These are phyloP conservation scores for Lasiommata megera DNA, from an alignment of 2,888 invertebrate genomes.

Conservation along the genomic window DNA sequence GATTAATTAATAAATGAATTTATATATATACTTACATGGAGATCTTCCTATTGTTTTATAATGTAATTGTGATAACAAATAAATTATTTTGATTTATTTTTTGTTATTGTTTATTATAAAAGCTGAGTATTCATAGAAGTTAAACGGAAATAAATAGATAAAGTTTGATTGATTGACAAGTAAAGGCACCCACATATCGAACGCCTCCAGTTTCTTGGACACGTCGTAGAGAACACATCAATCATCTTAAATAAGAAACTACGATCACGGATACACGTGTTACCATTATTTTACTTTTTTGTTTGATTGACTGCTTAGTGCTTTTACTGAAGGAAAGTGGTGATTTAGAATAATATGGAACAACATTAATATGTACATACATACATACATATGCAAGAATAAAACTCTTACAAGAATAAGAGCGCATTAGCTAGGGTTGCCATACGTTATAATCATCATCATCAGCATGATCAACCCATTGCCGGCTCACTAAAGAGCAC, in stretches of 20 bases:
- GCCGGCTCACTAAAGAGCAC: no score
- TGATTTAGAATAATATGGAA: neutral
- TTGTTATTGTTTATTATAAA: neutral
- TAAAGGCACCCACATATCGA: neutral
- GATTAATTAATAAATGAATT: no score
- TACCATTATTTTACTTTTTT: slow-evolving; percentile 6
- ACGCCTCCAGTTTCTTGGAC: neutral
- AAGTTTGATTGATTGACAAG: slow-evolving; percentile 1
- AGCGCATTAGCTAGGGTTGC: no score
- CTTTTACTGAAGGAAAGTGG: neutral
- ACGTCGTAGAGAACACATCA: slow-evolving; percentile 9
- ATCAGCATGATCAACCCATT: no score
- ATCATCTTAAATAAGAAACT: slow-evolving; percentile 7
- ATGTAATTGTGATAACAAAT: no score
- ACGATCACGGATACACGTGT: slow-evolving; percentile 4
- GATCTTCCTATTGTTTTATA: no score
- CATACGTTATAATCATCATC: no score
- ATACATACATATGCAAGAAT: no score
- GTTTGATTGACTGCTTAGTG: neutral
- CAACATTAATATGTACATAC: no score
- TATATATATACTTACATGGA: no score
- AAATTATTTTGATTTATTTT: neutral
- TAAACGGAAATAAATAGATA: neutral
- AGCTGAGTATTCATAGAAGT: neutral
- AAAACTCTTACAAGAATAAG: no score